Base-by-base conservation (phyloP, 2,113 vertebrate species). In the Callocephalon fimbriatum region DNA sequence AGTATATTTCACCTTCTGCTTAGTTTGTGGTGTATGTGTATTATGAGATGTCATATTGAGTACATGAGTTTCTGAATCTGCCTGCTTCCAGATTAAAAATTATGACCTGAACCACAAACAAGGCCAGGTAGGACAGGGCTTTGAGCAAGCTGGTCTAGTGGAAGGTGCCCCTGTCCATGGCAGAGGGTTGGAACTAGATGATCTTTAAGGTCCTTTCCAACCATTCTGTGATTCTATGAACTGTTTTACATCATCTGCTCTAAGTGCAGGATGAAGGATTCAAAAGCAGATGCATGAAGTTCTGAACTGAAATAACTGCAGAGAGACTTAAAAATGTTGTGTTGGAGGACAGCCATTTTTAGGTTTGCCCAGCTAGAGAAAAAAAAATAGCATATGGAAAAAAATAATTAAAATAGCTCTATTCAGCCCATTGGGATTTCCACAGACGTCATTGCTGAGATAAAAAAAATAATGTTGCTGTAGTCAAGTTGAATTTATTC, bases 331-430 rank as follows among this genome's bases (percentile, higher is more conserved):
- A 70, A 94, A 93, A 90, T 94, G 72, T 89, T 93, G 2, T 75
- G 86, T 66, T 88, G 94, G 80, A 91, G n/a, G 71, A 80, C 26
- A 80, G 83, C 37, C 63, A 92, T 94, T 95, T 97, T 97, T 95
- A 97, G 94, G 77, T 93, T 91, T 73, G 90, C 14, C 53, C 79
- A 95, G 95, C 76, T 93, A 94, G 85, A 89, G 53, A 76, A 97
- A 93, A 93, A 94, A 95, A 93, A 94, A 95, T 8, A 87, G 44
- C 79, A 93, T 82, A 85, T 25, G 93, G 58, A 92, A 95, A 94
- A 97, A 68, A 44, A 10, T 48, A 72, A 76, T 50, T 76, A 93
- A 94, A 97, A 97, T 77, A 96, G 94, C 76, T 97, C 77, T 96
- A 75, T 79, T 94, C 80, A 96, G 73, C 84, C 75, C 71, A 81